phyloP scores from a whole-genome alignment of 2,888 invertebrate genomes.

The Lochmaea capreae region DNA sequence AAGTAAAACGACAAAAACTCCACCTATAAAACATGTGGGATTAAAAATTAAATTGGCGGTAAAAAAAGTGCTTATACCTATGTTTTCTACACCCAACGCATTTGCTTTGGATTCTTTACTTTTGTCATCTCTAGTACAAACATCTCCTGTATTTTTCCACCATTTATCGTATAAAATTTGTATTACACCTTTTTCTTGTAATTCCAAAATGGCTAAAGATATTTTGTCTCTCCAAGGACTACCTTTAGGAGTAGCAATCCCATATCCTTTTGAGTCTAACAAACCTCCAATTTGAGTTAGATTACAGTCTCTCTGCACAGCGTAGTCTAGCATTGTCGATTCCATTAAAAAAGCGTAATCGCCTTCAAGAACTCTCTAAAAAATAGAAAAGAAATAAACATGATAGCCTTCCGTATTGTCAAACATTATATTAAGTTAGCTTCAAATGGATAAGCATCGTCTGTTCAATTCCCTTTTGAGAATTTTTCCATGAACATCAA shows the following conservation, averaged over 20 bases:
- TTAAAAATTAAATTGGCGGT: not conserved
- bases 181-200: constrained; percentile 94
- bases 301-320: constrained; percentile 94
- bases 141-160: constrained; percentile 97
- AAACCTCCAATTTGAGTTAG: constrained; percentile 96
- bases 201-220: constrained; percentile 91
- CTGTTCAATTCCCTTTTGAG: not conserved
- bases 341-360: constrained; percentile 99
- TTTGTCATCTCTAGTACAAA: constrained; percentile 87
- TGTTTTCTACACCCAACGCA: constrained; percentile 90
- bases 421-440: not conserved
- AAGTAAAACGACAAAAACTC: constrained; percentile 95
- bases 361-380: constrained; percentile 81
- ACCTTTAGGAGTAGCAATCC: constrained; percentile 96
- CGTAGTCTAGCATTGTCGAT: constrained; percentile 96
- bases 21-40: constrained; percentile 71
- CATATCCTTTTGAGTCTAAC: constrained; percentile 86
- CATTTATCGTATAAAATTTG: constrained; percentile 96
- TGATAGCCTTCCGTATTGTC: not conserved
- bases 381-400: not conserved
- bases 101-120: constrained; percentile 94
- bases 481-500: not conserved
- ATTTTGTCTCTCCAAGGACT: constrained; percentile 98
- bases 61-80: constrained; percentile 67
- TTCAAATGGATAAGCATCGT: not conserved